Conservation (phyloP, 2,888 invertebrate genomes). For the Ornithoptera alexandrae region DNA sequence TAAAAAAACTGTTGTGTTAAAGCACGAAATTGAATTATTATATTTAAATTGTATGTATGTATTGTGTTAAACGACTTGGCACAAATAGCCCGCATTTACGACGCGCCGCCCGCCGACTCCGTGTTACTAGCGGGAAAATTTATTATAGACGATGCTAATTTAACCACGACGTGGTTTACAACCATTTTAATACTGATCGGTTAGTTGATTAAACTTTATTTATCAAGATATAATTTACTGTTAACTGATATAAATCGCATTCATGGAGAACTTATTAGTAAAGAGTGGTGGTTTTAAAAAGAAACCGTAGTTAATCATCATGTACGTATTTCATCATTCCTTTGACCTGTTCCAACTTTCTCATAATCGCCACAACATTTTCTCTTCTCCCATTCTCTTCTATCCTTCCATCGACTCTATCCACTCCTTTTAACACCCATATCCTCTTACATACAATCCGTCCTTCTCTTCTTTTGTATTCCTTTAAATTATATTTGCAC, state of each 20-base stretch:
- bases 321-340: not conserved
- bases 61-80: conserved; percentile 43
- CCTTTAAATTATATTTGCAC: no score
- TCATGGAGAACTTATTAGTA: not conserved
- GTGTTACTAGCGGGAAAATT: conserved; percentile 53
- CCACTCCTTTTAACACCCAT: no score
- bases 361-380: no score
- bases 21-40: conserved; percentile 32
- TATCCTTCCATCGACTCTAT: no score
- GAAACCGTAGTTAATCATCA: not conserved
- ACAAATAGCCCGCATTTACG: conserved; percentile 39
- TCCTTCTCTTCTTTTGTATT: no score
- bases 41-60: conserved; percentile 45
- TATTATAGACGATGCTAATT: conserved; percentile 55
- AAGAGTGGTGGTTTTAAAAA: not conserved
- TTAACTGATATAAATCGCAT: not conserved
- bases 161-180: conserved; percentile 38
- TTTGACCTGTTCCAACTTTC: not conserved
- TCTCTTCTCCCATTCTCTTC: no score
- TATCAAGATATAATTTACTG: not conserved
- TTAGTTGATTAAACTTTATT: conserved; percentile 9
- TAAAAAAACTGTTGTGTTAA: not conserved
- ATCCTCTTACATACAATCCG: no score
- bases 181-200: conserved; percentile 31
- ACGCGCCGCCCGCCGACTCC: conserved; percentile 40